Evolutionary conservation across 1,140 invertebrate species (phyloP), one percentile per base, ranked within the genome.

Genomic region (Drosophila sturtevanti): DNA sequence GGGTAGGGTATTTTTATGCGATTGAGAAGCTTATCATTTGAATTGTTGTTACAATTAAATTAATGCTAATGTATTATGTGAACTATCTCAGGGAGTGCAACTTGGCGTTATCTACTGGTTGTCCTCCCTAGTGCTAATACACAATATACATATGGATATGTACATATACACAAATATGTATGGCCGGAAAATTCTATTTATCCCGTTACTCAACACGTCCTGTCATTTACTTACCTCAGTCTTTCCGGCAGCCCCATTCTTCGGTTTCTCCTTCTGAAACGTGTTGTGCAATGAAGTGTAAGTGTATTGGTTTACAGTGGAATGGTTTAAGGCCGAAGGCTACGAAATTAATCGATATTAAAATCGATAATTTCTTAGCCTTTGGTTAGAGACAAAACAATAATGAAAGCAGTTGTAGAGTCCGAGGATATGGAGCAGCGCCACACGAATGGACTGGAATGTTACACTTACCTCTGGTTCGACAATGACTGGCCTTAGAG

Each of bases 401-500:
- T 7, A 44, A 44, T 44, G 41, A 16, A 18, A 44, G 41, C 16
- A 44, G 37, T 14, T 41, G 35, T 4, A 34, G 14, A 38, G 22
- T 24, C 31, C 11, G 18, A 14, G 12, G 21, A 38, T 34, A 37
- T 38, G 11, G 2, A n/a, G 14, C 11, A 44, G 12, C 35, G n/a
- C 10, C 18, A 7, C 31, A 51, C 24, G 22, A 48, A 22, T n/a
- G 9, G n/a, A 35, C 6, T 41, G 16, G 10, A 48, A 35, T 21
- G 12, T 4, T 52, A 14, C 10, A 9, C 80, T 52, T 73, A 91
- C 90, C 85, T 91, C 75, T 68, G 90, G 90, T 68, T 90, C 89
- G 34, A 91, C 79, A 54, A 91, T 91, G 22, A 91, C 86, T 10
- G 91, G 91, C 59, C 91, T 91, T 3, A 92, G 74, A 0, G 34